phyloP scores from a whole-genome alignment of 35 echinoderm and acorn worm species.

The Holothuria glaberrima region DNA sequence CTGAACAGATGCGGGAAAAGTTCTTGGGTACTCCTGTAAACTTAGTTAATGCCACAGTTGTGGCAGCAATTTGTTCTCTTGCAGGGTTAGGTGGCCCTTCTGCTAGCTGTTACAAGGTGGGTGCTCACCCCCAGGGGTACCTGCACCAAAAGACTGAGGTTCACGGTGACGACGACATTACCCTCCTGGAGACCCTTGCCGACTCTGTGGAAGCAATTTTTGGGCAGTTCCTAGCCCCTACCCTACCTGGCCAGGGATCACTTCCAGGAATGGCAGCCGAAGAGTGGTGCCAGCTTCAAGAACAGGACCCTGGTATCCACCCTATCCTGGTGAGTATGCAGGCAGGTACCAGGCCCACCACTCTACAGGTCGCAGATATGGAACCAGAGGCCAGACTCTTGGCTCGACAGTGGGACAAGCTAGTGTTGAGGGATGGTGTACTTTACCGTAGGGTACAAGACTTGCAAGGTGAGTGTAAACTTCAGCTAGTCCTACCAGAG shows the following conservation, averaged over 20 bases:
- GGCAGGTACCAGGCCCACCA: conserved; percentile 13
- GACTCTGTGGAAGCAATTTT: conserved; percentile 14
- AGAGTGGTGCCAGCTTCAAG: conserved; percentile 27
- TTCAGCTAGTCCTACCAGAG: conserved; percentile 69
- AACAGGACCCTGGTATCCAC: neutral
- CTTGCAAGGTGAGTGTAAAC: neutral
- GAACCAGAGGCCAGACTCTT: conserved; percentile 8
- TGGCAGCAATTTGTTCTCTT: too few species aligned
- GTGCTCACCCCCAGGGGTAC: neutral
- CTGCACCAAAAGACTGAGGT: neutral
- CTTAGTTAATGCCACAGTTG: neutral
- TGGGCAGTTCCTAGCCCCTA: neutral
- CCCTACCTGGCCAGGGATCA: neutral
- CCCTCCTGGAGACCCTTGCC: conserved; percentile 30
- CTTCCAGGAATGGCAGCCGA: neutral
- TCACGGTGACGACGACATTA: neutral
- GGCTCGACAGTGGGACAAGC: conserved; percentile 58
- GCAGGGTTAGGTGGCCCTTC: neutral
- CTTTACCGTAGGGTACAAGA: conserved; percentile 10
- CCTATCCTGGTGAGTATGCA: neutral
- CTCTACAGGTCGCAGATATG: neutral
- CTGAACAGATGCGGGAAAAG: conserved; percentile 17
- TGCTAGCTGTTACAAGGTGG: neutral
- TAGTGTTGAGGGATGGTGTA: conserved; percentile 28
- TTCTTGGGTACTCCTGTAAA: neutral